Conservation (phyloP, 2,797 vertebrate species). For the Coreius guichenoti region DNA sequence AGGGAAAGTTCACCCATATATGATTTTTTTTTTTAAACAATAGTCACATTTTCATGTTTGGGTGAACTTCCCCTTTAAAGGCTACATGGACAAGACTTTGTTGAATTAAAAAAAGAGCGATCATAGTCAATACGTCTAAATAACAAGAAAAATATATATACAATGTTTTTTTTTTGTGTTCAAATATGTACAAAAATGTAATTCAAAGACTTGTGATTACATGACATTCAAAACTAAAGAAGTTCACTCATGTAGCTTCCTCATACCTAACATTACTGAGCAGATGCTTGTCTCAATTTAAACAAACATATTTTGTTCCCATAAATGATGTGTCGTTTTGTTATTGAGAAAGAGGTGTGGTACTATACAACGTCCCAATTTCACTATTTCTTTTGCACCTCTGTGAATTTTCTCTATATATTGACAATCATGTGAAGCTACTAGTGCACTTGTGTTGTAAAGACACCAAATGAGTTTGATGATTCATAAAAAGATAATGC, state of each 20-base stretch:
- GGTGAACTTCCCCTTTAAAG: neutral
- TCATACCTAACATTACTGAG: neutral
- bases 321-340: neutral
- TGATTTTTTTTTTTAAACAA: neutral
- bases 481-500: neutral
- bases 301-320: neutral
- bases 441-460: neutral
- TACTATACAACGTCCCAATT: neutral
- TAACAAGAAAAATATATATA: neutral
- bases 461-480: neutral
- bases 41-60: neutral
- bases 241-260: neutral
- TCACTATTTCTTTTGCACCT: neutral
- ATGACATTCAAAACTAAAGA: neutral
- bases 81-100: neutral
- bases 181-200: neutral
- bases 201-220: too few relatives aligned
- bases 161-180: too few relatives aligned
- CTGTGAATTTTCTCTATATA: neutral
- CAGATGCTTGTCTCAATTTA: neutral
- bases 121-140: neutral
- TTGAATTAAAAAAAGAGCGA: neutral
- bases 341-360: neutral
- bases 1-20: neutral
- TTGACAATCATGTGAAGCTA: neutral